Percentiles rank a stretch among this genome's conserved stretches.
These are phyloP conservation scores for human (Homo sapiens) DNA, from an alignment of 2,113 vertebrate genomes.

Conservation along the genomic window GRCh38 chr17:69873001-69873500, in stretches of 20 bases:
- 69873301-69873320: neutral
- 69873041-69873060: neutral
- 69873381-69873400: neutral
- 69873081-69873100: neutral
- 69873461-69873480: neutral
- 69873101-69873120: neutral
- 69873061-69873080: neutral
- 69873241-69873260: neutral
- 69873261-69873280: neutral
- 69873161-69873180: neutral
- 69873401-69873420: neutral
- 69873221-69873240: neutral
- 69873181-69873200: neutral
- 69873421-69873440: neutral
- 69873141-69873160: neutral
- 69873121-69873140: neutral
- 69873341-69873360: neutral
- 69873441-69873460: neutral
- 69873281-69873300: neutral
- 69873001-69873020: neutral
- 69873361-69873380: neutral
- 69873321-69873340: neutral
- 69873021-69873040: neutral
- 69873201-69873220: neutral
- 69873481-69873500: neutral